These are phyloP conservation scores for Festucalex cinctus DNA, from an alignment of 2,113 vertebrate genomes.

Conservation along the genomic window DNA sequence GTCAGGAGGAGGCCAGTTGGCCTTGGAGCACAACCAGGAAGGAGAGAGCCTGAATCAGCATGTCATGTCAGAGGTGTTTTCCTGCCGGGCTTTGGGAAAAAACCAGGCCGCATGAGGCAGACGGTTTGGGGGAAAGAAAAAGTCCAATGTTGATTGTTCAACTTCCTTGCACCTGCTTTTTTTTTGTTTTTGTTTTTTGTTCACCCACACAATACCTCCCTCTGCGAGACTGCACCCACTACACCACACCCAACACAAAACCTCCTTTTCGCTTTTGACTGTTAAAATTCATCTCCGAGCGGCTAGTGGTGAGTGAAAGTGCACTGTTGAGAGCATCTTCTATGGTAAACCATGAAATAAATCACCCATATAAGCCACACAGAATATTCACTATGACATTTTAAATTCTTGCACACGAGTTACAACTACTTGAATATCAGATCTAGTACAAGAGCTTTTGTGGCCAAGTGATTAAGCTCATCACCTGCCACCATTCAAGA, in stretches of 20 bases:
- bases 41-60: slow-evolving; percentile 66
- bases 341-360: slow-evolving; percentile 33
- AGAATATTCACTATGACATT: not conserved
- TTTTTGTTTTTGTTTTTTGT: too few species aligned
- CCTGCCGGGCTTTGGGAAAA: slow-evolving; percentile 32
- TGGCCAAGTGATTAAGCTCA: too few species aligned
- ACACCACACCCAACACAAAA: slow-evolving; percentile 39
- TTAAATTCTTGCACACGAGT: not conserved
- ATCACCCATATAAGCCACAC: slow-evolving; percentile 8
- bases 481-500: too few species aligned
- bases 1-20: slow-evolving; percentile 46
- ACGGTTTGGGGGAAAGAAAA: not conserved
- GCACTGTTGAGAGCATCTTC: slow-evolving; percentile 5
- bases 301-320: slow-evolving; percentile 3
- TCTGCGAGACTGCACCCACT: not conserved
- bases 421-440: too few species aligned
- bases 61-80: slow-evolving; percentile 45
- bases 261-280: not conserved
- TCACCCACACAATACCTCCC: slow-evolving; percentile 16
- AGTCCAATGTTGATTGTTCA: slow-evolving; percentile 45
- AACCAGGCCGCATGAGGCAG: slow-evolving; percentile 19
- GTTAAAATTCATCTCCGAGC: slow-evolving; percentile 23
- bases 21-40: slow-evolving; percentile 30
- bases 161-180: slow-evolving; percentile 49
- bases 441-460: too few species aligned